Evolutionary conservation across 2,888 invertebrate species (phyloP).

Genomic region (Julus scandinavius): DNA sequence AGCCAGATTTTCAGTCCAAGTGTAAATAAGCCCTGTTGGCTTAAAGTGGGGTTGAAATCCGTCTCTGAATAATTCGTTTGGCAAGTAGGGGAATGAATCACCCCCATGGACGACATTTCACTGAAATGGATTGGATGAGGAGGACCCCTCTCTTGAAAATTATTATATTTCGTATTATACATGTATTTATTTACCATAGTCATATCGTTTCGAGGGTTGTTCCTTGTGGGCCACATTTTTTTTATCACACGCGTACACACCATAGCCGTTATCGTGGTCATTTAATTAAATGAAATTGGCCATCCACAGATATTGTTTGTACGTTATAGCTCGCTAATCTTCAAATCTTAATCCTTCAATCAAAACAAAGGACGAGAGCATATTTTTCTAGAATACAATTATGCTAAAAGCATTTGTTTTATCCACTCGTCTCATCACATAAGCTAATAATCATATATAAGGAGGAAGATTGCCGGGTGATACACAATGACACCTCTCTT

Average conservation of each 20-base stretch:
- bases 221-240: conserved; percentile 4
- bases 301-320: conserved; percentile 41
- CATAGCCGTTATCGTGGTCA: not conserved
- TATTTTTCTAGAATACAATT: conserved; percentile 43
- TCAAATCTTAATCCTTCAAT: conserved; percentile 47
- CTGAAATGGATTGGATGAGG: not conserved
- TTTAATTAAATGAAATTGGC: conserved; percentile 43
- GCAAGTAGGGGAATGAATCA: not conserved
- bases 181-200: not conserved
- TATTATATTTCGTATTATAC: conserved; percentile 3
- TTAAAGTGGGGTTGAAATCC: conserved; percentile 30
- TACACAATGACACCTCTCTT: conserved; percentile 5
- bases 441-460: conserved; percentile 19
- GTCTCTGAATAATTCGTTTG: conserved; percentile 31
- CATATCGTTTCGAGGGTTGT: not conserved
- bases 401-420: conserved; percentile 43
- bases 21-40: conserved; percentile 20
- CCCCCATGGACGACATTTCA: not conserved
- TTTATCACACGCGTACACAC: not conserved
- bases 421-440: conserved; percentile 47
- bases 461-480: not conserved
- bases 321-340: conserved; percentile 9
- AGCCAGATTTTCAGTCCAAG: not conserved
- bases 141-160: not conserved
- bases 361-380: conserved; percentile 42